Evolutionary conservation across 2,888 invertebrate species (phyloP).

Genomic region (Caenorhabditis imperialis): DNA sequence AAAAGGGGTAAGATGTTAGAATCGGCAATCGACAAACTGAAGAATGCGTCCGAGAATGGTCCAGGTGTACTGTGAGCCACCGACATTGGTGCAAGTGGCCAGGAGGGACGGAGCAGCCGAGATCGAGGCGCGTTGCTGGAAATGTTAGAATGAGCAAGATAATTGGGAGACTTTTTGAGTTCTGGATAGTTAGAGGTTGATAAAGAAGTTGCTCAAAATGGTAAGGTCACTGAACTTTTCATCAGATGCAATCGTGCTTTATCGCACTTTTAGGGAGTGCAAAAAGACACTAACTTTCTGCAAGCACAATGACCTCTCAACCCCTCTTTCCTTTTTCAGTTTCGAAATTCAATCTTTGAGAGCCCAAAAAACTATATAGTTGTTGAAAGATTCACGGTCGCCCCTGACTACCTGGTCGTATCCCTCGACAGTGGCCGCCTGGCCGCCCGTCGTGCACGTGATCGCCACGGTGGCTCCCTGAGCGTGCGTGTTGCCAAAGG

Average conservation of each 20-base stretch:
- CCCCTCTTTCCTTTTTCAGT: too few species aligned
- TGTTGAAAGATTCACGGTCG: constrained; percentile 7
- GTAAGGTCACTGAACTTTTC: too few species aligned
- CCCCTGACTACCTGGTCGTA: constrained; percentile 73
- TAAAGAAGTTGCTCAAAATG: too few species aligned
- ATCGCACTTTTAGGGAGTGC: too few species aligned
- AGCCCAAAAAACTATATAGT: neutral
- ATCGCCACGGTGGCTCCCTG: constrained; percentile 78
- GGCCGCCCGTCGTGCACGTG: constrained; percentile 77
- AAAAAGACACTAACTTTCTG: too few species aligned
- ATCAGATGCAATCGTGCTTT: too few species aligned
- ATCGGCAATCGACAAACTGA: constrained; percentile 77
- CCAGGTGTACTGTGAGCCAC: constrained; percentile 78
- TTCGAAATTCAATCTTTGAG: neutral
- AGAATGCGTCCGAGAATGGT: constrained; percentile 76
- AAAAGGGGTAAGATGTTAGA: constrained; percentile 56
- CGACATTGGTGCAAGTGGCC: constrained; percentile 77
- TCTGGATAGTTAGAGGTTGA: too few species aligned
- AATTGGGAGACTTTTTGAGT: neutral
- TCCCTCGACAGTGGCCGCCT: constrained; percentile 77
- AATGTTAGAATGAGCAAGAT: neutral
- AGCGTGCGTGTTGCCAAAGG: constrained; percentile 77
- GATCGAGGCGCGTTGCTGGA: constrained; percentile 77
- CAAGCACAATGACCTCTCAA: too few species aligned
- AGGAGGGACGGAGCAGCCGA: constrained; percentile 75